Percentiles rank a stretch among this genome's conserved stretches.
Evolutionary conservation across 1,140 invertebrate genomes (phyloP).

Genomic region (Pissodes strobi): DNA sequence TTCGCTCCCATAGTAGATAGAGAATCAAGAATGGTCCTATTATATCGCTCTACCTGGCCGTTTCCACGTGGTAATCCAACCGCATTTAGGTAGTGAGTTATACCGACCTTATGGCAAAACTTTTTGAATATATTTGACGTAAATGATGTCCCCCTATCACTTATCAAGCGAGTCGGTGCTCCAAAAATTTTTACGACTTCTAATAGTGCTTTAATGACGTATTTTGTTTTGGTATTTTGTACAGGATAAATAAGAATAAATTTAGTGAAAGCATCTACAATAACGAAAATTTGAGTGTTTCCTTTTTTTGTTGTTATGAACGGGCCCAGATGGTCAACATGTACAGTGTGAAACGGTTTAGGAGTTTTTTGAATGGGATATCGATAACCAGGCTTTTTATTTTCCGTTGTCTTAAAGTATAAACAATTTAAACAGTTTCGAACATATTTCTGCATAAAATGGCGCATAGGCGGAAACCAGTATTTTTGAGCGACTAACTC

Average conservation of each 20-base stretch:
- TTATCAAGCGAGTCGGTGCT: constrained; percentile 39
- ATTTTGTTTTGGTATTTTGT: constrained; percentile 37
- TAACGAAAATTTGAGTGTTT: constrained; percentile 45
- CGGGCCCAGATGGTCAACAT: not conserved
- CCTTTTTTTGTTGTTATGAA: constrained; percentile 6
- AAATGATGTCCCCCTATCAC: constrained; percentile 43
- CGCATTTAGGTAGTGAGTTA: constrained; percentile 36
- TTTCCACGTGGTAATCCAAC: constrained; percentile 45
- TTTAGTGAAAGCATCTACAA: no score
- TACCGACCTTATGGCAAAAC: constrained; percentile 34
- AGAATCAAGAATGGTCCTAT: constrained; percentile 33
- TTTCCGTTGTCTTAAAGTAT: constrained; percentile 44
- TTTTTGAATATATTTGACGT: constrained; percentile 33
- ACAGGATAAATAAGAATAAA: no score
- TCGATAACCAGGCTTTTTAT: constrained; percentile 43
- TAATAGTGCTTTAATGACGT: constrained; percentile 18
- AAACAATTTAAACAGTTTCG: constrained; percentile 46
- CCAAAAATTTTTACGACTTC: constrained; percentile 30
- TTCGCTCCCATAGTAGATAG: constrained; percentile 33
- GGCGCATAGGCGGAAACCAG: constrained; percentile 48
- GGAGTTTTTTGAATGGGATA: not conserved
- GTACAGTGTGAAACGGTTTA: no score
- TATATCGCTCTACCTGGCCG: constrained; percentile 44
- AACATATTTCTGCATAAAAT: constrained; percentile 46
- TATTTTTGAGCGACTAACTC: constrained; percentile 41